These are phyloP conservation scores for Eupleurogrammus muticus DNA, from an alignment of 2,797 vertebrate species.

Conservation along the genomic window DNA sequence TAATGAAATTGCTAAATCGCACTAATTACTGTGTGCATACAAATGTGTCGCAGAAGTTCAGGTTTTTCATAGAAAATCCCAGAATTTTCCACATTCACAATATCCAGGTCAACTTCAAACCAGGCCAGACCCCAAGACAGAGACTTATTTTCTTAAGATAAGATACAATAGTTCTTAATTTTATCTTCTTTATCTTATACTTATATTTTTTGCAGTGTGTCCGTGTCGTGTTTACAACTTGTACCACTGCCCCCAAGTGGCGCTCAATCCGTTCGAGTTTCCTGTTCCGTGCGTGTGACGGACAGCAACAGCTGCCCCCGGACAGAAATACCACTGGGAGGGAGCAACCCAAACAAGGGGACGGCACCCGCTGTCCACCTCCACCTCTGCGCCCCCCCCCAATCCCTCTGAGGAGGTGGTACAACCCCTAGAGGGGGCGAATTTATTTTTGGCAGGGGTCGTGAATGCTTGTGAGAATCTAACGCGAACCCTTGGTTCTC, in stretches of 20 bases:
- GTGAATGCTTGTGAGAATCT: constrained; percentile 43
- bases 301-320: constrained; percentile 88
- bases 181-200: too few relatives aligned
- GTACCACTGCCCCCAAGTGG: neutral
- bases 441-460: constrained; percentile 82
- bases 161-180: too few relatives aligned
- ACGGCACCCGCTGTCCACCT: constrained; percentile 30
- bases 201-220: neutral
- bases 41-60: too few relatives aligned
- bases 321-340: constrained; percentile 89
- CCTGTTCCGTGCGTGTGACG: constrained; percentile 77
- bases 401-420: constrained; percentile 52
- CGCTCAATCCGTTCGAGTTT: constrained; percentile 32
- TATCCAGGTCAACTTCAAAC: too few relatives aligned
- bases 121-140: too few relatives aligned
- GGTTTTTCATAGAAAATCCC: too few relatives aligned
- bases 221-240: neutral
- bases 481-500: constrained; percentile 26
- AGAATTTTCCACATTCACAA: too few relatives aligned
- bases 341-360: constrained; percentile 78
- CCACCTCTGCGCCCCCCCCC: constrained; percentile 1
- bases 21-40: too few relatives aligned
- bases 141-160: too few relatives aligned
- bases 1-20: too few relatives aligned
- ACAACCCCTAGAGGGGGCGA: constrained; percentile 62